Evolutionary conservation across 2,113 vertebrate genomes (phyloP).

Genomic region (Hoplias malabaricus): DNA sequence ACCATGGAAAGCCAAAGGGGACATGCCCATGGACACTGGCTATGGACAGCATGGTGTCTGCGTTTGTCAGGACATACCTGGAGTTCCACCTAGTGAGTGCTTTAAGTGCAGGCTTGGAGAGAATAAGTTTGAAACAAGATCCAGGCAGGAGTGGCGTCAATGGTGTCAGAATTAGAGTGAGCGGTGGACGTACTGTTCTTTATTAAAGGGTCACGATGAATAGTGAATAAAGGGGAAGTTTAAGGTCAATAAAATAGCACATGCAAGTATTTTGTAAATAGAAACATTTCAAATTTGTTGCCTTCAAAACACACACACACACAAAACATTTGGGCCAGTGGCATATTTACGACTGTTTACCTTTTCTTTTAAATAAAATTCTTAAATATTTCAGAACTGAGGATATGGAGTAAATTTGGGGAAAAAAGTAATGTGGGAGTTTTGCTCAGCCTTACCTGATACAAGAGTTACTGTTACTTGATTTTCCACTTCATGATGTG

Average conservation of each 20-base stretch:
- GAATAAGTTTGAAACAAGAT: constrained; percentile 14
- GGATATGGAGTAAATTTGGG: no score
- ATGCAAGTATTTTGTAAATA: not conserved
- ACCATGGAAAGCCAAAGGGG: constrained; percentile 48
- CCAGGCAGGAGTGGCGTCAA: not conserved
- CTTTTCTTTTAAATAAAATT: no score
- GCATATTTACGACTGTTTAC: no score
- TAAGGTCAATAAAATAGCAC: not conserved
- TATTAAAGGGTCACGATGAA: constrained; percentile 11
- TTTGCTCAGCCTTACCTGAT: no score
- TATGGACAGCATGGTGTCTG: constrained; percentile 11
- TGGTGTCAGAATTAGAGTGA: constrained; percentile 30
- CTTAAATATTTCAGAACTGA: no score
- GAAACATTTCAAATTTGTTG: not conserved
- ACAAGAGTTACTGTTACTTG: no score
- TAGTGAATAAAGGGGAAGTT: not conserved
- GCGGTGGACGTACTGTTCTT: not conserved
- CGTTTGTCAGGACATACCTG: constrained; percentile 35
- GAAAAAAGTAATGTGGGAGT: no score
- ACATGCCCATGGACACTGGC: constrained; percentile 50
- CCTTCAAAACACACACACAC: no score
- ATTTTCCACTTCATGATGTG: no score
- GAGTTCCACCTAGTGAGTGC: constrained; percentile 25
- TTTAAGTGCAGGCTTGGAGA: not conserved
- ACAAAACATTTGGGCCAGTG: no score